Evolutionary conservation across 2,888 invertebrate genomes (phyloP).

Genomic region (Nomada fabriciana): DNA sequence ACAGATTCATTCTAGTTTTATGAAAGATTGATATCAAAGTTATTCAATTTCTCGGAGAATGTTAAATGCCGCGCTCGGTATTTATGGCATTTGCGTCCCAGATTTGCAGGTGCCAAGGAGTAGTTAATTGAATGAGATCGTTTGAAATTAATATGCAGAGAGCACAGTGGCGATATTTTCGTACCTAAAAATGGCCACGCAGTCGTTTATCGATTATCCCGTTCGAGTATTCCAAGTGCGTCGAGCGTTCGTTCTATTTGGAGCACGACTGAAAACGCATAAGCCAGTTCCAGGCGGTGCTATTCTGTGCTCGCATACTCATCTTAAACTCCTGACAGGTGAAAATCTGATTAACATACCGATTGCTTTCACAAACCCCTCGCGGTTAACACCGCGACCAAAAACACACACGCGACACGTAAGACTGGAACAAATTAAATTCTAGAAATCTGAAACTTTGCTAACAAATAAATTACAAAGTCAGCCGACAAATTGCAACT

Average conservation of each 20-base stretch:
- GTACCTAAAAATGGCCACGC: neutral
- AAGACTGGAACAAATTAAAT: neutral
- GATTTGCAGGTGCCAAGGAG: no score
- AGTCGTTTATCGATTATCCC: neutral
- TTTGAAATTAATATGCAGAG: no score
- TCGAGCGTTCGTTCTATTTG: constrained; percentile 21
- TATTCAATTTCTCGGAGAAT: no score
- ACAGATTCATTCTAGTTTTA: neutral
- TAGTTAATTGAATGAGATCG: no score
- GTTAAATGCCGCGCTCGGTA: no score
- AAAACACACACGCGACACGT: constrained; percentile 8
- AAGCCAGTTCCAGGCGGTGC: constrained; percentile 58
- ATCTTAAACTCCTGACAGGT: constrained; percentile 62
- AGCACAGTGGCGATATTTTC: neutral
- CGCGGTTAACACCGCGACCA: constrained; percentile 55
- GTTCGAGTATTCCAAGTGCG: neutral
- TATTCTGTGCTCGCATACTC: constrained; percentile 51
- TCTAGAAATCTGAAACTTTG: no score
- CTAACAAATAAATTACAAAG: no score
- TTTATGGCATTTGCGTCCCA: no score
- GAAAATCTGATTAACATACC: constrained; percentile 70
- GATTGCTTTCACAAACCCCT: constrained; percentile 61
- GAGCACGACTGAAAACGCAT: constrained; percentile 55
- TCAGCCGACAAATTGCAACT: no score
- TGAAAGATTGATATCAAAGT: no score